These are phyloP conservation scores for Schizothorax lantsangensis DNA, from an alignment of 2,797 vertebrate species.

Conservation along the genomic window DNA sequence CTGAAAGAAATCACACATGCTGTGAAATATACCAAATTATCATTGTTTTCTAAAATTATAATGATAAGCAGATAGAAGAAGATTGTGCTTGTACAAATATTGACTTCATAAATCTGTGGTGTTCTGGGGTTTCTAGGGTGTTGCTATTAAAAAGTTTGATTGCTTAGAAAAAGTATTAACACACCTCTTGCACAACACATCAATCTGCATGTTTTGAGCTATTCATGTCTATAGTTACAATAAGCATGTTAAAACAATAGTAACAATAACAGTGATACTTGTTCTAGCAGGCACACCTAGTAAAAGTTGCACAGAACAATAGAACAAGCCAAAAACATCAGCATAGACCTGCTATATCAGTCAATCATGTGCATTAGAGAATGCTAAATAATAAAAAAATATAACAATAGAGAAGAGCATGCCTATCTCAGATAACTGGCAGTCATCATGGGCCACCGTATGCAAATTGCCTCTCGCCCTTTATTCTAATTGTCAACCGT, in stretches of 20 bases:
- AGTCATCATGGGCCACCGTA: conserved; percentile 37
- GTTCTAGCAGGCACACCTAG: background rate
- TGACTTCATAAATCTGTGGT: background rate
- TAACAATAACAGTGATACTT: background rate
- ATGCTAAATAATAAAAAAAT: conserved; percentile 26
- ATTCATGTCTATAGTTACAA: background rate
- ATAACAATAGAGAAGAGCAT: conserved; percentile 44
- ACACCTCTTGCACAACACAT: background rate
- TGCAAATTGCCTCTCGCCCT: conserved; percentile 54
- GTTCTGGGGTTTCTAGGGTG: background rate
- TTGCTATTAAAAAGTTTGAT: background rate
- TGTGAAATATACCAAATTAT: background rate
- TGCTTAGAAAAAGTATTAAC: background rate
- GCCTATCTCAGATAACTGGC: conserved; percentile 44
- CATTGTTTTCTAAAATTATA: background rate
- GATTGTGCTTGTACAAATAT: background rate
- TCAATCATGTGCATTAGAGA: conserved; percentile 52
- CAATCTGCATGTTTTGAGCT: background rate
- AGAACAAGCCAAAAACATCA: conserved; percentile 26
- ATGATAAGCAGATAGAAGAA: background rate
- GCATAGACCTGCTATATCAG: conserved; percentile 32
- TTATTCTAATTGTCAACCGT: conserved; percentile 52
- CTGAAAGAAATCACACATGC: background rate
- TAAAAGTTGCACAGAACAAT: conserved; percentile 48
- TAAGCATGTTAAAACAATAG: background rate